Base-by-base conservation (phyloP, 2,888 invertebrate species). In the Caenorhabditis wallacei region DNA sequence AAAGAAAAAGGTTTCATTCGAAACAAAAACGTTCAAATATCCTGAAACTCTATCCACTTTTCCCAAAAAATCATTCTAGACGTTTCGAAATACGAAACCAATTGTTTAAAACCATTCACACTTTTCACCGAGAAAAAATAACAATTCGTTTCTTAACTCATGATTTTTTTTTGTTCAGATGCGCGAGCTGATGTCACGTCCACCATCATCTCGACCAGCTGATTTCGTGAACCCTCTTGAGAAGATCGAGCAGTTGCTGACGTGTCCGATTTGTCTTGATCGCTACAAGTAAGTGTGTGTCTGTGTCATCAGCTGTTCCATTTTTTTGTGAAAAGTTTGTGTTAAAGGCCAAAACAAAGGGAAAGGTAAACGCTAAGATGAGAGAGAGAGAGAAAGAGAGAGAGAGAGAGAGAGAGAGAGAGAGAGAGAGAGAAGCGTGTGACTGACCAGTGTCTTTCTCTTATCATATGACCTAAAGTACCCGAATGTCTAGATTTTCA, bases 251-350 rank as follows among this genome's bases (percentile, higher is more conserved):
- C 97, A 97, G 93, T 94, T 99, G 93, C 94, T 99, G 92, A 97
- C 97, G 89, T 99, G 99, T 94, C 96, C 98, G 93, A 97, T 99
- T 92, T 99, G 99, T 93, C 94, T 98, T 93, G 98, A 99, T 94
- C 95, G 98, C 92, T 99, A 96, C 87, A 91, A 89, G 90, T 90
- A 83, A 75, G 86, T 85, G 22, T 76, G 2, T 18, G 3, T 30
- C 8, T 30, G 4, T 30, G 18, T 48, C 53, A 63, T 61, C 78
- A 79, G 69, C 70, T 79, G 78, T 79, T 79, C 70, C 40, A 13
- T 40, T 40, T 40, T 70, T 79, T 51, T 46, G 18, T 46, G 64
- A 37, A 64, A 66, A 61, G 66, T 35, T 48, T 8, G 56, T 30
- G 1, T 4, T 35, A 40, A 26, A 18, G 11, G 18, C 18, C 46